Conservation (phyloP, 2,113 vertebrate genomes). For the Neomonachus schauinslandi region DNA sequence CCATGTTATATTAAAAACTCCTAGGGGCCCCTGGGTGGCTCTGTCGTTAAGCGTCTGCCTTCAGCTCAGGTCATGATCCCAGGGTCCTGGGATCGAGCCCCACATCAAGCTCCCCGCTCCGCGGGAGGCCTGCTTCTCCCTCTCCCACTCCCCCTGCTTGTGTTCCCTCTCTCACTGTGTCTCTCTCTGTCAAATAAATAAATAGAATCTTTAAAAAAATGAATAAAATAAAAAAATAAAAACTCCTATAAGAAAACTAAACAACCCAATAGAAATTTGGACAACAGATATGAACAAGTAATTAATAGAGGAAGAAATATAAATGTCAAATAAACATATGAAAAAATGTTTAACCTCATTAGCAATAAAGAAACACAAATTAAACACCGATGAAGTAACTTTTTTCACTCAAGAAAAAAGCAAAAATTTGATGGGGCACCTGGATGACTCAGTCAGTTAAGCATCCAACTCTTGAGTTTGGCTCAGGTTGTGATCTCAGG, state of each 20-base stretch:
- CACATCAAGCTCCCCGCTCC: no score
- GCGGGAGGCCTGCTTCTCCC: no score
- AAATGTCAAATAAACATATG: neutral
- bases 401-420: conserved; percentile 40
- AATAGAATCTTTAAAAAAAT: no score
- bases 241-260: neutral
- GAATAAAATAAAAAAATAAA: neutral
- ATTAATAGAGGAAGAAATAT: neutral
- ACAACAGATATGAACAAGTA: neutral
- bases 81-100: no score
- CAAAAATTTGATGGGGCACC: neutral
- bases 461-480: neutral
- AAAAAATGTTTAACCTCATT: neutral
- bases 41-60: no score
- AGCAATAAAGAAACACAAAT: conserved; percentile 28
- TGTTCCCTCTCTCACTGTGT: no score
- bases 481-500: neutral
- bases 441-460: neutral
- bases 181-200: no score
- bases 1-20: neutral
- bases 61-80: no score
- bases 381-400: conserved; percentile 13
- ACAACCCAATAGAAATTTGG: neutral
- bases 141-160: no score
- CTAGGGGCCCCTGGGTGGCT: neutral